Percentiles rank a stretch among this genome's conserved stretches.
These are phyloP conservation scores for Hesperophylax magnus DNA, from an alignment of 1,140 invertebrate species.

Conservation along the genomic window DNA sequence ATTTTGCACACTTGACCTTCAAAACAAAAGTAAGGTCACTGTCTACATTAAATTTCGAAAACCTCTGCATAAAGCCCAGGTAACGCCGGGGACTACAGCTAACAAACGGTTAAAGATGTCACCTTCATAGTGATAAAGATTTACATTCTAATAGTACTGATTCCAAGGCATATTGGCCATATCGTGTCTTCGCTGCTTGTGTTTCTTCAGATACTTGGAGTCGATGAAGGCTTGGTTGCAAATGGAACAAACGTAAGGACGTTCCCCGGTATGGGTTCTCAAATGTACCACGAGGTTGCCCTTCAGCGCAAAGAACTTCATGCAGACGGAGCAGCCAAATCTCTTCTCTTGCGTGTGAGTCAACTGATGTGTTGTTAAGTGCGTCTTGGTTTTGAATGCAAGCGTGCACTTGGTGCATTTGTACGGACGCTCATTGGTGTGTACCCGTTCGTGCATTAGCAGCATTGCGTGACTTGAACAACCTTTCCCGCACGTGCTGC, in stretches of 20 bases:
- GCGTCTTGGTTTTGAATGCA: conserved; percentile 72
- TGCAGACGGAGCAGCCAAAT: conserved; percentile 71
- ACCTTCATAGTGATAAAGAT: too few relatives aligned
- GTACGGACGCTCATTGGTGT: conserved; percentile 71
- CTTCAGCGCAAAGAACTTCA: conserved; percentile 70
- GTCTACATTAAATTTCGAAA: too few relatives aligned
- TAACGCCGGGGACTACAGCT: too few relatives aligned
- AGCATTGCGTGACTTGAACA: conserved; percentile 71
- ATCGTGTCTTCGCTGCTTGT: conserved; percentile 67
- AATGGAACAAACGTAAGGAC: conserved; percentile 76
- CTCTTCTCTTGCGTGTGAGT: conserved; percentile 71
- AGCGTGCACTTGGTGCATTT: conserved; percentile 70
- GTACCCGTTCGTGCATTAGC: conserved; percentile 72
- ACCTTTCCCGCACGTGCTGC: conserved; percentile 65
- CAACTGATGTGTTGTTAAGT: conserved; percentile 70
- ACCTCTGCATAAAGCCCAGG: too few relatives aligned
- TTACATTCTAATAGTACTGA: conserved; percentile 38
- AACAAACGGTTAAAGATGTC: too few relatives aligned
- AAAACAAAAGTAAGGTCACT: too few relatives aligned
- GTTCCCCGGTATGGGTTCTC: conserved; percentile 72
- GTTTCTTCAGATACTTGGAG: conserved; percentile 70
- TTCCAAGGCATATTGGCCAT: conserved; percentile 68
- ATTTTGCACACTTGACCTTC: too few relatives aligned
- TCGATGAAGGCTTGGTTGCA: conserved; percentile 73
- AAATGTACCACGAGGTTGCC: conserved; percentile 69